Percentiles rank a stretch among this genome's conserved stretches.
Conservation (phyloP, 2,888 invertebrate genomes). For the Eubasilissa splendida region DNA sequence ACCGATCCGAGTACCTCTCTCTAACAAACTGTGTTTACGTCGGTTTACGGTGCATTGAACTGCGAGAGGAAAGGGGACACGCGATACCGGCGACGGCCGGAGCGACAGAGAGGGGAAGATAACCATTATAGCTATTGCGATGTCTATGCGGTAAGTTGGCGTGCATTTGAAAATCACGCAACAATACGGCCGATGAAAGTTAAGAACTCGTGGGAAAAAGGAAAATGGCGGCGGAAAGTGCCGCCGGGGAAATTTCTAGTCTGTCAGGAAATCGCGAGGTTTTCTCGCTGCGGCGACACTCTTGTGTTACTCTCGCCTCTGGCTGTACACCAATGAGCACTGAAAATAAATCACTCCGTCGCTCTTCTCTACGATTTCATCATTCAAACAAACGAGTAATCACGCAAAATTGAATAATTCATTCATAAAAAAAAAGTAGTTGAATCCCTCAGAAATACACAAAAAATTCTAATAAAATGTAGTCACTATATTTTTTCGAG, state of each 20-base stretch:
- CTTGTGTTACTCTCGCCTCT: constrained; percentile 16
- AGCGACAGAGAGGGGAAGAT: background rate
- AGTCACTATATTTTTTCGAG: too few relatives aligned
- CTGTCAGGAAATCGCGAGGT: background rate
- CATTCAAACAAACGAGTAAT: too few relatives aligned
- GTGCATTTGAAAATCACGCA: constrained; percentile 49
- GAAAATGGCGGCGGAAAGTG: constrained; percentile 33
- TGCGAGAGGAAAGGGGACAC: constrained; percentile 35
- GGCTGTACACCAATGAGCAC: background rate
- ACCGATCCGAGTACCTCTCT: constrained; percentile 16
- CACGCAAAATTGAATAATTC: too few relatives aligned
- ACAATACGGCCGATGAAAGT: constrained; percentile 50
- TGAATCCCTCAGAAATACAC: too few relatives aligned
- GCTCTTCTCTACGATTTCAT: background rate
- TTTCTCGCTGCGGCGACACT: background rate
- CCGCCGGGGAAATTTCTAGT: constrained; percentile 30
- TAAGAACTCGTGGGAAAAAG: constrained; percentile 50
- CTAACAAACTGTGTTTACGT: constrained; percentile 46
- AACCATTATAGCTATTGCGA: constrained; percentile 26
- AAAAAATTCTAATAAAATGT: too few relatives aligned
- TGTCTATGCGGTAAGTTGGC: constrained; percentile 35
- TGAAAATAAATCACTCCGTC: background rate
- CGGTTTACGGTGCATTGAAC: constrained; percentile 54
- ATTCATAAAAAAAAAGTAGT: too few relatives aligned
- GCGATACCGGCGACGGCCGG: background rate